Conservation (phyloP, 2,113 vertebrate genomes). For the Microcebus tavaratra region DNA sequence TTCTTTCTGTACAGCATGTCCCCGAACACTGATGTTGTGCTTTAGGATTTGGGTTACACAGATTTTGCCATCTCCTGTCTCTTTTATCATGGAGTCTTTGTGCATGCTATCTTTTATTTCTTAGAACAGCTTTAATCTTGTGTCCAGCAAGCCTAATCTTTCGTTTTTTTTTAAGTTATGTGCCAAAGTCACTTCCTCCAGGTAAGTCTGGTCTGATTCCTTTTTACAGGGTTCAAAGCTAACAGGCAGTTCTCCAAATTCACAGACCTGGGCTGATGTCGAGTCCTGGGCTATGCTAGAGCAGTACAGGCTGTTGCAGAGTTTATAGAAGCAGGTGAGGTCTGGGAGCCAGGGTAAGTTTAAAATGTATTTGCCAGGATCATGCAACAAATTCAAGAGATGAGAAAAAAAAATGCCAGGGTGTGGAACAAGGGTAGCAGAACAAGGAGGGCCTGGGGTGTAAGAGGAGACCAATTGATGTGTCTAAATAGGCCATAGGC, state of each 20-base stretch:
- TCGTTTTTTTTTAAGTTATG: not conserved
- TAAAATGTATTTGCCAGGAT: not conserved
- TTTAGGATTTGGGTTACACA: not conserved
- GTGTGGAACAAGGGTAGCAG: not conserved
- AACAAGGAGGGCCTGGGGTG: not conserved
- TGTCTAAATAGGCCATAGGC: not conserved
- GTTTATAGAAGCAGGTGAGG: not conserved
- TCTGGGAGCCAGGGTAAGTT: not conserved
- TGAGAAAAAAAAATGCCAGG: not conserved
- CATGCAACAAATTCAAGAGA: not conserved
- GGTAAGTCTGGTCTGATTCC: not conserved
- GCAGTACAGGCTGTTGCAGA: not conserved
- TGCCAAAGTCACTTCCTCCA: not conserved
- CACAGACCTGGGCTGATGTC: not conserved
- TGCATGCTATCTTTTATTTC: not conserved
- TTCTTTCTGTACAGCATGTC: not conserved
- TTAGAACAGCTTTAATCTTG: conserved; percentile 12
- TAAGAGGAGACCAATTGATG: not conserved
- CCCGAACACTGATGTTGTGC: not conserved
- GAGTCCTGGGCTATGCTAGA: not conserved
- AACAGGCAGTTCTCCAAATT: not conserved
- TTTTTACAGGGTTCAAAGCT: not conserved
- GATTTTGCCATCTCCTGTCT: not conserved
- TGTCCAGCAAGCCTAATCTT: not conserved
- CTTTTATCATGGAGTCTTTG: not conserved